These are phyloP conservation scores for Chymomyza caudatula DNA, from an alignment of 2,888 invertebrate species.

Conservation along the genomic window DNA sequence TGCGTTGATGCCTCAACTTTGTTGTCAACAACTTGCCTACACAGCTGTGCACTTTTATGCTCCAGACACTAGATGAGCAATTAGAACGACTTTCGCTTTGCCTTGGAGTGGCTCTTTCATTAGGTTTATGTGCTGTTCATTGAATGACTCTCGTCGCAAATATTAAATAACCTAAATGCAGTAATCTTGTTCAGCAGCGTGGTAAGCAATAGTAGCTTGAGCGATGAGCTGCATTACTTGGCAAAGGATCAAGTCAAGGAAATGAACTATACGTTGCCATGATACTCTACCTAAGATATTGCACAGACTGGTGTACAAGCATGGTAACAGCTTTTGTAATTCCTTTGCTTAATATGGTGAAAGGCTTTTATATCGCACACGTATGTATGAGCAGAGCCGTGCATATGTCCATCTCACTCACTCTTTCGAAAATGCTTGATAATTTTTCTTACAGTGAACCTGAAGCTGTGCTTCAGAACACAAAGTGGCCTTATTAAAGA, in stretches of 20 bases:
- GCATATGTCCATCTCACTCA: neutral
- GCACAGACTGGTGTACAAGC: slow-evolving; percentile 63
- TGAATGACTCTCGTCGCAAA: slow-evolving; percentile 71
- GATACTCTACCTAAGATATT: slow-evolving; percentile 72
- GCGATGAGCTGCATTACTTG: slow-evolving; percentile 45
- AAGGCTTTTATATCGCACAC: neutral
- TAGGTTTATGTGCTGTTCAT: slow-evolving; percentile 71
- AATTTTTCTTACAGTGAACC: too few relatives aligned
- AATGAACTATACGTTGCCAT: slow-evolving; percentile 75
- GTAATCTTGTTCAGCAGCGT: slow-evolving; percentile 20
- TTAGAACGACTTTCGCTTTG: slow-evolving; percentile 66
- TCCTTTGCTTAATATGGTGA: neutral
- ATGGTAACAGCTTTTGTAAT: slow-evolving; percentile 49
- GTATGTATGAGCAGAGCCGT: neutral
- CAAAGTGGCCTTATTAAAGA: too few relatives aligned
- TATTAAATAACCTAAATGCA: slow-evolving; percentile 48
- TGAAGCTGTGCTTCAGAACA: too few relatives aligned
- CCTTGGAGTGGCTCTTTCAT: slow-evolving; percentile 74
- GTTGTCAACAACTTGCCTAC: slow-evolving; percentile 79
- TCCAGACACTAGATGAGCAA: slow-evolving; percentile 76
- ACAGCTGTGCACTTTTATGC: slow-evolving; percentile 79
- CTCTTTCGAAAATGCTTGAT: too few relatives aligned
- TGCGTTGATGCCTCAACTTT: slow-evolving; percentile 80
- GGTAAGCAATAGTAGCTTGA: slow-evolving; percentile 22
- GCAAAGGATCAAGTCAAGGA: slow-evolving; percentile 68